Evolutionary conservation across 2,888 invertebrate species (phyloP).

Genomic region (Eucriotettix oculatus): DNA sequence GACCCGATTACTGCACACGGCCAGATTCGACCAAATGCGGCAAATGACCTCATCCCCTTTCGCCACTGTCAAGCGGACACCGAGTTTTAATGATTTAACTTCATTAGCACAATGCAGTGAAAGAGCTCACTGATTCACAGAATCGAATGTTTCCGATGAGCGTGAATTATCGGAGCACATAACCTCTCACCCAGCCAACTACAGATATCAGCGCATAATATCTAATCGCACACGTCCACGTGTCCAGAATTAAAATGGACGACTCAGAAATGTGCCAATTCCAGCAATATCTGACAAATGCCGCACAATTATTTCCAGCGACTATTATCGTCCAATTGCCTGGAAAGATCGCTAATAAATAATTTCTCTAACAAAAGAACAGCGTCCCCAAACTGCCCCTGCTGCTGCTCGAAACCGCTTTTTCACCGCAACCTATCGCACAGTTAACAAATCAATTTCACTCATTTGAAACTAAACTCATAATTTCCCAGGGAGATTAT

Average conservation of each 20-base stretch:
- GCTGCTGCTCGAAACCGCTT: too few species aligned
- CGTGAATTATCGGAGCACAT: too few species aligned
- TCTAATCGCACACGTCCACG: not conserved
- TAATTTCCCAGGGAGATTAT: not conserved
- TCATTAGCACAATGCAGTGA: too few species aligned
- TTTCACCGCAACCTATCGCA: not conserved
- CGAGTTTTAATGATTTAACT: too few species aligned
- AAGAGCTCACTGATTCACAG: too few species aligned
- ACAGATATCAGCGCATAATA: not conserved
- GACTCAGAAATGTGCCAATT: not conserved
- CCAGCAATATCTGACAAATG: not conserved
- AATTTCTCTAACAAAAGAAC: not conserved
- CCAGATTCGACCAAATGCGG: too few species aligned
- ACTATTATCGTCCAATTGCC: not conserved
- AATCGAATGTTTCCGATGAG: too few species aligned
- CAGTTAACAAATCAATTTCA: not conserved
- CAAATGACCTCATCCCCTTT: too few species aligned
- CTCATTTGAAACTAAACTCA: not conserved
- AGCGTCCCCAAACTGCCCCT: not conserved
- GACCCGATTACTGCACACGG: too few species aligned
- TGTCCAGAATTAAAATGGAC: not conserved
- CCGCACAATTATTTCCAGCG: not conserved
- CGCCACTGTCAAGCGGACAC: too few species aligned
- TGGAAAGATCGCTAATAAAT: not conserved
- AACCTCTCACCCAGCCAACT: too few species aligned